A percentile compares a stretch with the other conserved stretches of the same genome.
Conservation (phyloP, 1,140 invertebrate species). For the Batillaria attramentaria region DNA sequence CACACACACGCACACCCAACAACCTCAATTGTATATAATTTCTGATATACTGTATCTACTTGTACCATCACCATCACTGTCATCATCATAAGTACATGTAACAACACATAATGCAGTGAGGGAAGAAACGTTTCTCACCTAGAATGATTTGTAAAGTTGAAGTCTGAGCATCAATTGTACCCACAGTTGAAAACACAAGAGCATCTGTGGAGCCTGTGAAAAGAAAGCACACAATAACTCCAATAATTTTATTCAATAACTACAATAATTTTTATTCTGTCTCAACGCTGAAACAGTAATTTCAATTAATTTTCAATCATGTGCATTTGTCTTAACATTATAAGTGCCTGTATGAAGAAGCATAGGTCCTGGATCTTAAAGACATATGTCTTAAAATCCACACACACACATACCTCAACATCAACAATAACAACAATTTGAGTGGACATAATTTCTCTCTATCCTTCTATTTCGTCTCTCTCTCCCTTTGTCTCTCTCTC, state of each 20-base stretch:
- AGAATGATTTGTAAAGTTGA: conserved; percentile 87
- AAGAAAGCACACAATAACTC: conserved; percentile 5
- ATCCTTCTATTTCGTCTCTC: not conserved
- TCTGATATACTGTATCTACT: not conserved
- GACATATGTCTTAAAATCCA: not conserved
- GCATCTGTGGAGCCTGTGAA: conserved; percentile 86
- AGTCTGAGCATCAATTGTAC: conserved; percentile 86
- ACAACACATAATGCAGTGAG: not conserved
- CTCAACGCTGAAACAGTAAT: not conserved
- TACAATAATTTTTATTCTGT: not conserved
- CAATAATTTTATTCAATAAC: not conserved
- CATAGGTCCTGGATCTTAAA: not conserved
- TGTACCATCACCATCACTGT: not conserved
- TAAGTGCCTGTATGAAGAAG: not conserved
- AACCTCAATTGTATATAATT: not conserved
- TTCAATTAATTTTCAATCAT: not conserved
- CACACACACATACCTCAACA: not conserved
- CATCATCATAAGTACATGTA: not conserved
- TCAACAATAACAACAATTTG: not conserved
- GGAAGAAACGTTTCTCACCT: conserved; percentile 70
- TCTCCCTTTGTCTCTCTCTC: not conserved
- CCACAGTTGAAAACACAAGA: conserved; percentile 85
- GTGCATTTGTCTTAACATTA: not conserved
- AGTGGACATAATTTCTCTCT: not conserved
- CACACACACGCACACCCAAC: not conserved